Conservation (phyloP, 1,140 invertebrate genomes). For the Pogonognathellus flavescens region DNA sequence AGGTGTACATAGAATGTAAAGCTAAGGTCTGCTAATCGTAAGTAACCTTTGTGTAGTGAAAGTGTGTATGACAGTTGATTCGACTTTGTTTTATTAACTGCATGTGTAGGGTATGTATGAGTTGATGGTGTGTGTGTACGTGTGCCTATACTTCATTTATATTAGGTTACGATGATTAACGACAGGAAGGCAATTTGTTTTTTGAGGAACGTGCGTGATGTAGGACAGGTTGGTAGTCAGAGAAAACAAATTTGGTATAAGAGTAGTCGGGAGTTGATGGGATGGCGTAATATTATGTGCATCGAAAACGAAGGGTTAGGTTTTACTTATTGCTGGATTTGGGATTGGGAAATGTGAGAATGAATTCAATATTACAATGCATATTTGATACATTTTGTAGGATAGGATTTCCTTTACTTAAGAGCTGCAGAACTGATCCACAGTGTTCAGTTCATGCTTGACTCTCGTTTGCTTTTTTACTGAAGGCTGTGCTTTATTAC, state of each 20-base stretch:
- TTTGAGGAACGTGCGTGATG: no score
- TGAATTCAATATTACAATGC: conserved; percentile 34
- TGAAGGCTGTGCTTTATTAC: conserved; percentile 26
- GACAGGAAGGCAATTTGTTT: no score
- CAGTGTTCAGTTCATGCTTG: conserved; percentile 27
- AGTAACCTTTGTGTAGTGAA: no score
- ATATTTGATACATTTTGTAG: conserved; percentile 30
- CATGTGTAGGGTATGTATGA: no score
- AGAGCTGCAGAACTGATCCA: conserved; percentile 1
- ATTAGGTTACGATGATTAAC: no score
- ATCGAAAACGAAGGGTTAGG: conserved; percentile 11
- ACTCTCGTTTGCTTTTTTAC: conserved; percentile 12
- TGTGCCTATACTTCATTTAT: no score
- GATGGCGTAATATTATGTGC: neutral
- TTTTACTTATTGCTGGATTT: conserved; percentile 8
- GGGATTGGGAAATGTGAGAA: conserved; percentile 43
- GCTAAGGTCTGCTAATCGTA: no score
- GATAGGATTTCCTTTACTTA: neutral
- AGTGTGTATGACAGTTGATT: no score
- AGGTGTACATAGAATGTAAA: no score
- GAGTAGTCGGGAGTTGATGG: neutral
- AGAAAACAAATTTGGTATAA: conserved; percentile 7
- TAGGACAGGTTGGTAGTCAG: neutral
- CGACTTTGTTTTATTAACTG: no score
- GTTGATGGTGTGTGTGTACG: no score